A percentile compares a stretch with the other conserved stretches of the same genome.
Conservation (phyloP, 2,113 vertebrate species). For the Carassius auratus region DNA sequence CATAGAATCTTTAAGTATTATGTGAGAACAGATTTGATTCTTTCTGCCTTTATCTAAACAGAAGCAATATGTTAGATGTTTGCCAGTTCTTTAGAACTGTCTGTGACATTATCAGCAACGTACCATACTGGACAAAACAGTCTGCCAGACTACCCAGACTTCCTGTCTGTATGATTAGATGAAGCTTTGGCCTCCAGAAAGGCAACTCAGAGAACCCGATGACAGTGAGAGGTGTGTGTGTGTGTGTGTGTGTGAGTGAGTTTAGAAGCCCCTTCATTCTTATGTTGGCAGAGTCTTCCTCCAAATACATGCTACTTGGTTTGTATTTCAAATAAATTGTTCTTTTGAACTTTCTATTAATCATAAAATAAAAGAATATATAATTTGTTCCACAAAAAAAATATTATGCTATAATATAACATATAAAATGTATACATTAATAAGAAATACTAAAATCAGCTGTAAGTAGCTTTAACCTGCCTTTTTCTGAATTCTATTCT, state of each 20-base stretch:
- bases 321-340: not conserved
- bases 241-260: not conserved
- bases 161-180: constrained; percentile 35
- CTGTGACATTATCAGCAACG: not conserved
- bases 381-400: not conserved
- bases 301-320: not conserved
- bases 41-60: not conserved
- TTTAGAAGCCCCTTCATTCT: not conserved
- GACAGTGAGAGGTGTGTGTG: not conserved
- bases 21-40: not conserved
- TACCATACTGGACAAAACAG: not conserved
- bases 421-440: not conserved
- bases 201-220: not conserved
- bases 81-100: not conserved
- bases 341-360: not conserved
- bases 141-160: not conserved
- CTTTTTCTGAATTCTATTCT: not conserved
- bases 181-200: not conserved
- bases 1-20: not conserved
- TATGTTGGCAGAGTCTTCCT: not conserved
- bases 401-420: not conserved
- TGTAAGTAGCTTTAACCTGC: not conserved
- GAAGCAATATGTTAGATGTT: not conserved
- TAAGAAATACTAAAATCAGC: not conserved
- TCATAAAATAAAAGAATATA: no score